A percentile compares a stretch with the other conserved stretches of the same genome.
These are phyloP conservation scores for Marmota flaviventris DNA, from an alignment of 2,113 vertebrate species.

Conservation along the genomic window DNA sequence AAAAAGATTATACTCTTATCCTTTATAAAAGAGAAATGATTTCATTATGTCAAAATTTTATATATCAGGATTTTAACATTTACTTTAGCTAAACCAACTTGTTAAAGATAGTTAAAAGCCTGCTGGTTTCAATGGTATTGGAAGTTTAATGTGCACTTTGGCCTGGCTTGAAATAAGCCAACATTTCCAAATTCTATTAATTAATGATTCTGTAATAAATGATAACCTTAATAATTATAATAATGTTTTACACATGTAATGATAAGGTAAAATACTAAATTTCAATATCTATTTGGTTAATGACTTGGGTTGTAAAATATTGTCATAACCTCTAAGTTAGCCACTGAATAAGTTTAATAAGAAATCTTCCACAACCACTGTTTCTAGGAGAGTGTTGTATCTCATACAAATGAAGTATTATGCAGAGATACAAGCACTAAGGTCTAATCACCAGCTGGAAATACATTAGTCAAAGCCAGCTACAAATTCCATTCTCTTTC, in stretches of 20 bases:
- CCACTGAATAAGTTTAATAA: conserved; percentile 43
- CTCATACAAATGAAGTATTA: conserved; percentile 8
- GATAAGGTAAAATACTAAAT: background rate
- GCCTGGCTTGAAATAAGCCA: conserved; percentile 34
- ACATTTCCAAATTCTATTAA: conserved; percentile 35
- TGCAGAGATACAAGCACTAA: background rate
- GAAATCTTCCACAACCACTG: background rate
- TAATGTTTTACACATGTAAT: background rate
- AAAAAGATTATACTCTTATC: conserved; percentile 25
- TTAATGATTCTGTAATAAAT: background rate
- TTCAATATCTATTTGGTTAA: background rate
- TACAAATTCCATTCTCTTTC: background rate
- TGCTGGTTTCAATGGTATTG: conserved; percentile 8
- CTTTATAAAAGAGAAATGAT: background rate
- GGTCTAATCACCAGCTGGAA: background rate
- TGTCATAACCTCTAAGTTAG: background rate
- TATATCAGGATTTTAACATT: background rate
- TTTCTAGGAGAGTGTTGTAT: background rate
- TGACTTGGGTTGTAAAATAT: conserved; percentile 42
- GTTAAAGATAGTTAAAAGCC: conserved; percentile 14
- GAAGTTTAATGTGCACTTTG: conserved; percentile 22
- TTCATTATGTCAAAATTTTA: conserved; percentile 28
- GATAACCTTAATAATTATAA: conserved; percentile 35
- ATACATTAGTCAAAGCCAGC: background rate
- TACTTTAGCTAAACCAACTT: background rate